Base-by-base conservation (phyloP, 2,888 invertebrate species). In the Trissolcus japonicus region DNA sequence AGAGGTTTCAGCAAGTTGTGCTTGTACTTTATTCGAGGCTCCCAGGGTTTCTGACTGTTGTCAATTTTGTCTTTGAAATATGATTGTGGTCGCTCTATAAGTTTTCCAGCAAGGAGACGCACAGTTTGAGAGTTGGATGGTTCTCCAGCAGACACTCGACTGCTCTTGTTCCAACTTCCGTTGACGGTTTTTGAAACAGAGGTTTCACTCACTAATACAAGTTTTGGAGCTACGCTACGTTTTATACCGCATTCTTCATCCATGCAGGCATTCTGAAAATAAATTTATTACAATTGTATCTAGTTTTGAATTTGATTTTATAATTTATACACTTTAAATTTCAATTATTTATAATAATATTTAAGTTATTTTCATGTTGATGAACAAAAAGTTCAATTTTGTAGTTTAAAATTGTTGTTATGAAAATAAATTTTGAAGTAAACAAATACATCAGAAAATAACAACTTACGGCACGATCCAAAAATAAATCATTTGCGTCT, bases 1-100 rank as follows among this genome's bases (percentile, higher is more conserved):
- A 97, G 90, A 0, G 97, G 96, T 85, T 94, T 95, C 11, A 96
- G 86, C 6, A 95, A 94, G 90, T 98, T 96, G 0, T 97, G 98
- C 87, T 98, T 98, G 29, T 95, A 93, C 57, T 92, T 94, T 57
- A 98, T 93, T 82, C 93, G 92, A 0, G 98, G 98, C 59, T 93
- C 91, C 93, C 98, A 98, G 0, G 97, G 93, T 61, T 90, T 91
- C 2, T 91, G 89, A 2, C 93, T 93, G 86, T 98, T 98, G 86
- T 98, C 96, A 35, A 98, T 92, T 80, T 94, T 93, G 80, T 95
- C 95, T 84, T 94, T 94, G 86, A 98, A 98, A 79, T 92, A 92
- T 16, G 94, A 89, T 88, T 98, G 98, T 0, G 98, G 98, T 63
- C 96, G 91, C 17, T 92, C 91, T 72, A 95, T 92, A 87, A 95